A percentile compares a stretch with the other conserved stretches of the same genome.
phyloP scores from a whole-genome alignment of 2,113 vertebrate species.

The Actenoides hombroni region DNA sequence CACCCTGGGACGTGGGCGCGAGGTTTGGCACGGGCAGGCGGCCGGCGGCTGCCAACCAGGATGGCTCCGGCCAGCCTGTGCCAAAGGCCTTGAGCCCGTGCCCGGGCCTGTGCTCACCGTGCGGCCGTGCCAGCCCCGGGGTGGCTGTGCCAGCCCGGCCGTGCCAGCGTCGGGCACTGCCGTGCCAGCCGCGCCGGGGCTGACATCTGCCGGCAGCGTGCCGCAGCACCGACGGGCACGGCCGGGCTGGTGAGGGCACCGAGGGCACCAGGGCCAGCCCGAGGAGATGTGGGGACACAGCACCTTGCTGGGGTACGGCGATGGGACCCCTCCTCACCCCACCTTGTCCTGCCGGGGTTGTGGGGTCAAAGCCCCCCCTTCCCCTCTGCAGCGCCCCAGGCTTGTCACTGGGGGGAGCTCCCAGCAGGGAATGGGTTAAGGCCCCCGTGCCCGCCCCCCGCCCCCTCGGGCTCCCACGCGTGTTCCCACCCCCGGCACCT shows the following conservation, averaged over 20 bases:
- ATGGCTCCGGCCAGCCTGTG: background rate
- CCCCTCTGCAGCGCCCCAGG: background rate
- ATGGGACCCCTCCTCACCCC: background rate
- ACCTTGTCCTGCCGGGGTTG: no score
- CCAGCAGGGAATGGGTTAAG: background rate
- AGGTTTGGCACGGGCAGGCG: background rate
- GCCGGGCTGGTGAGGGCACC: background rate
- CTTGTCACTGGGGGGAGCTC: background rate
- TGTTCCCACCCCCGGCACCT: background rate
- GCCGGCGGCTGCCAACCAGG: constrained; percentile 32
- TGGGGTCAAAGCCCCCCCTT: background rate
- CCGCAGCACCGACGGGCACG: background rate
- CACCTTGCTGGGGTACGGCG: background rate
- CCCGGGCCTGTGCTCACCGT: background rate
- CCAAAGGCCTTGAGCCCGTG: constrained; percentile 67
- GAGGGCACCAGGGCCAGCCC: background rate
- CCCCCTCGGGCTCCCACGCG: background rate
- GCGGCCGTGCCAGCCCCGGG: background rate
- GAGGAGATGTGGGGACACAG: no score
- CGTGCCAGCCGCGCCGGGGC: background rate
- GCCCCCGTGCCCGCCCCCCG: background rate
- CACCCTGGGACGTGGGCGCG: accelerated
- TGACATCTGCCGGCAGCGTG: constrained; percentile 61
- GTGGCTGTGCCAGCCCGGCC: background rate
- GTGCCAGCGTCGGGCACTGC: background rate